Base-by-base conservation (phyloP, 2,888 invertebrate genomes). In the Diplazon laetatorius region DNA sequence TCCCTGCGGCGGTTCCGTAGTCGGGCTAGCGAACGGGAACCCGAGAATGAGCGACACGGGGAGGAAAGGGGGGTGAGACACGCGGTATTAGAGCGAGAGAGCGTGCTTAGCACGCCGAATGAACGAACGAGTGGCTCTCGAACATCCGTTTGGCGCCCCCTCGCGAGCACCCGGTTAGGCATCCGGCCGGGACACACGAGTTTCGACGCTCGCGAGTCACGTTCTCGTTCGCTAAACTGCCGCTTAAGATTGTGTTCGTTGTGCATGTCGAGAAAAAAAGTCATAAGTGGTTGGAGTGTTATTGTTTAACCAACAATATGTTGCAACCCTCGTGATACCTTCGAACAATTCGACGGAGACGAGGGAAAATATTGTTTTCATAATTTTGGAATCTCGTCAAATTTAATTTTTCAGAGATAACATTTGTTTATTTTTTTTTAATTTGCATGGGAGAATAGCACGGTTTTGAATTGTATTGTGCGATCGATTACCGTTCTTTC, bases 41-140 rank as follows among this genome's bases (percentile, higher is more conserved):
- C 66, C 52, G 18, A 30, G 68, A 39, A 20, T 5, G 39, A 9
- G 63, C 18, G 66, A 16, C 12, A 42, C 39, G 50, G 46, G 37
- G 16, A n/a, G n/a, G 18, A 30, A 20, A 59, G 18, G 20, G 59
- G 39, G 22, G 42, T n/a, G 42, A n/a, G 5, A 10, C 2, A 30
- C 3, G 55, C 30, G 30, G 55, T 20, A 66, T 66, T 39, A 52
- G 14, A 30, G 6, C 30, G 30, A 70, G 69, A 72, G 30, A 22
- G 55, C 57, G 55, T 60, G 71, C 55, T 48, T 72, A 59, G 69
- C 66, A 35, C 52, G 50, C 44, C 65, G 73, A 85, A 83, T 84
- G 85, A 82, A 85, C 85, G 84, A 85, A 80, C 85, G 84, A 86
- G 85, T 84, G 87, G n/a, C 83, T 88, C 87, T 87, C 84, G 85